These are phyloP conservation scores for Syritta pipiens DNA, from an alignment of 2,888 invertebrate genomes.

Conservation along the genomic window DNA sequence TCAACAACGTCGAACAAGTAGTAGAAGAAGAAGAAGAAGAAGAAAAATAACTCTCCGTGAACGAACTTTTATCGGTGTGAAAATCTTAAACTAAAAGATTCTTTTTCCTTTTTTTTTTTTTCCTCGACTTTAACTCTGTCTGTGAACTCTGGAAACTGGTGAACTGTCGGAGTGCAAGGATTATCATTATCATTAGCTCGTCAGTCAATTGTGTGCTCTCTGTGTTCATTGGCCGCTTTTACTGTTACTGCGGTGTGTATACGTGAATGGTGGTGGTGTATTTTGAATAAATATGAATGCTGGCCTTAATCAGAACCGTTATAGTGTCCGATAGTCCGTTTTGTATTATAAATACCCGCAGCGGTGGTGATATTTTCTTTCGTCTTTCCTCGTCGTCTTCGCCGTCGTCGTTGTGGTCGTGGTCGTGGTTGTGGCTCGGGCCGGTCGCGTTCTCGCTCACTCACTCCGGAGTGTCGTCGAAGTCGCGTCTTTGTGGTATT, in stretches of 20 bases:
- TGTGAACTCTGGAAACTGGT: too few species aligned
- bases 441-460: conserved; percentile 50
- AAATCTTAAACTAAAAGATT: neutral
- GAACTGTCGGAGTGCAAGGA: conserved; percentile 20
- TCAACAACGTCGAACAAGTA: conserved; percentile 74
- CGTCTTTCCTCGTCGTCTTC: conserved; percentile 19
- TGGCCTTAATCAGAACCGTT: conserved; percentile 79
- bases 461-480: too few species aligned
- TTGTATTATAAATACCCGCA: conserved; percentile 63
- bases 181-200: neutral
- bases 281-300: conserved; percentile 75
- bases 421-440: conserved; percentile 1
- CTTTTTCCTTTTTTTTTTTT: neutral
- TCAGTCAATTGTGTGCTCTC: too few species aligned
- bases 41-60: too few species aligned
- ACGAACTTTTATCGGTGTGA: too few species aligned
- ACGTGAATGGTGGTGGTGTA: conserved; percentile 70
- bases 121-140: too few species aligned
- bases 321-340: conserved; percentile 71
- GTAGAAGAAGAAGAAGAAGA: conserved; percentile 36
- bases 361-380: conserved; percentile 43
- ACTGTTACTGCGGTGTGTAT: too few species aligned
- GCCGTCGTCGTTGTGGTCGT: conserved; percentile 26
- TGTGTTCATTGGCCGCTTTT: too few species aligned
- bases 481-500: conserved; percentile 57